Conservation (phyloP, 1,140 invertebrate species). For the Meloidogyne floridensis region DNA sequence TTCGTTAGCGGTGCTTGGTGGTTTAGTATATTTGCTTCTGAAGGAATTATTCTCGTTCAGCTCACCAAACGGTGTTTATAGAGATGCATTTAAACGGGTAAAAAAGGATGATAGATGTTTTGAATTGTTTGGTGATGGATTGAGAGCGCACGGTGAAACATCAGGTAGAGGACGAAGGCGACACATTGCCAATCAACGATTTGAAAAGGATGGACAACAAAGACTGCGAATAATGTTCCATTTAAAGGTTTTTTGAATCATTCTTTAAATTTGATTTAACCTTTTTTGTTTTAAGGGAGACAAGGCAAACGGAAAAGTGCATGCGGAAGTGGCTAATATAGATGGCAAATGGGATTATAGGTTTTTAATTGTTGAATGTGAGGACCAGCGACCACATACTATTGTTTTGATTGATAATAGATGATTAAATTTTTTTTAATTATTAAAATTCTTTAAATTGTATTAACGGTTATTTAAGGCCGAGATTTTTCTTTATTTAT, state of each 20-base stretch:
- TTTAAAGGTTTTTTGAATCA: constrained; percentile 26
- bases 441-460: background rate
- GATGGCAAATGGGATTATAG: constrained; percentile 59
- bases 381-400: constrained; percentile 32
- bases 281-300: constrained; percentile 51
- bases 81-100: constrained; percentile 54
- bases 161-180: constrained; percentile 50
- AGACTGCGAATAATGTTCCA: constrained; percentile 59
- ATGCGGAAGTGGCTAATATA: constrained; percentile 55
- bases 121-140: constrained; percentile 52
- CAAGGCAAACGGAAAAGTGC: constrained; percentile 43
- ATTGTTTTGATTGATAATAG: constrained; percentile 62
- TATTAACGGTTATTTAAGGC: background rate
- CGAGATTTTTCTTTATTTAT: background rate
- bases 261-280: background rate
- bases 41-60: constrained; percentile 56
- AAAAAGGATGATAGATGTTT: constrained; percentile 54
- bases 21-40: constrained; percentile 50
- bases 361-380: constrained; percentile 55
- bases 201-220: constrained; percentile 58
- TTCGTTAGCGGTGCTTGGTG: constrained; percentile 44
- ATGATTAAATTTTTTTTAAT: constrained; percentile 11
- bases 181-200: constrained; percentile 57
- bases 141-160: constrained; percentile 55
- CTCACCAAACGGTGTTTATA: constrained; percentile 57